Percentiles rank a stretch among this genome's conserved stretches.
Evolutionary conservation across 2,888 invertebrate genomes (phyloP).

Genomic region (Prostheceraeus crozeri): DNA sequence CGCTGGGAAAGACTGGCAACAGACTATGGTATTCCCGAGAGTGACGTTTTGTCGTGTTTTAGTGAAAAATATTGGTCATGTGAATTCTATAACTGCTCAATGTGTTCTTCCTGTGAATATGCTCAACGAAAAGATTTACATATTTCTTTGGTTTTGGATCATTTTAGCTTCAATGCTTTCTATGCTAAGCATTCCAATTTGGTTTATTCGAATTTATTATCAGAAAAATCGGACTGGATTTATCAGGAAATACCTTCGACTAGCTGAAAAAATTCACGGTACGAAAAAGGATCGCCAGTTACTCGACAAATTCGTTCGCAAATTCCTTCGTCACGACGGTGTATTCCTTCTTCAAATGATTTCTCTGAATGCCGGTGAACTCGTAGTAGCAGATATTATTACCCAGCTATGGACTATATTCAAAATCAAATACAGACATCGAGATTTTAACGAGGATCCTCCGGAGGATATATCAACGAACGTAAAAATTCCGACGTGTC

Average conservation of each 20-base stretch:
- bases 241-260: conserved; percentile 24
- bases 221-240: conserved; percentile 7
- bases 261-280: conserved; percentile 1
- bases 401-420: conserved; percentile 37
- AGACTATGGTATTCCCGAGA: conserved; percentile 37
- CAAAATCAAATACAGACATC: conserved; percentile 20
- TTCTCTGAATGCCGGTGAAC: conserved; percentile 36
- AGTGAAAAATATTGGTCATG: conserved; percentile 25
- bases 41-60: conserved; percentile 32
- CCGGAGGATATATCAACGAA: too few relatives aligned
- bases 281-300: conserved; percentile 22
- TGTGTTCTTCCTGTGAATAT: conserved; percentile 38
- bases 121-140: conserved; percentile 40
- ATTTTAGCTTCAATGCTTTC: conserved; percentile 27
- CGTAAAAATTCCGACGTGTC: too few relatives aligned
- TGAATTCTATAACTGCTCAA: conserved; percentile 34
- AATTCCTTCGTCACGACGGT: conserved; percentile 38
- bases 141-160: conserved; percentile 40
- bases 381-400: conserved; percentile 36
- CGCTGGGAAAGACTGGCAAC: conserved; percentile 33
- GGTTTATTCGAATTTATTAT: conserved; percentile 23
- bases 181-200: background rate
- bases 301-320: conserved; percentile 19
- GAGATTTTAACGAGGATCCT: too few relatives aligned
- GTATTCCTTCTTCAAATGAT: conserved; percentile 39